A percentile compares a stretch with the other conserved stretches of the same genome.
Evolutionary conservation across 2,888 invertebrate species (phyloP).

Genomic region (Parthenolecanium corni): DNA sequence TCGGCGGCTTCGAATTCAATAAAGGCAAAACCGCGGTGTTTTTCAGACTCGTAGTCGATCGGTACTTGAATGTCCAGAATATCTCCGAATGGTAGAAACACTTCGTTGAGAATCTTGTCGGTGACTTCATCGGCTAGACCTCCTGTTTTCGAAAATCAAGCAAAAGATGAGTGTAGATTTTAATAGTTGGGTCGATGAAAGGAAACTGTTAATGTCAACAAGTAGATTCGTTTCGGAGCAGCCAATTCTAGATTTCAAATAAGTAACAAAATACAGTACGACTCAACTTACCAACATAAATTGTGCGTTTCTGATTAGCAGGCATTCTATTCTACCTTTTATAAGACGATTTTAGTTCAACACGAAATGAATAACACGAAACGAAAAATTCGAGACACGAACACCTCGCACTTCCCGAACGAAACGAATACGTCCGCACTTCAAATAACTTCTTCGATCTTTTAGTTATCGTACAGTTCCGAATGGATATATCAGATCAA

Average conservation of each 20-base stretch:
- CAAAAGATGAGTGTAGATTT: not conserved
- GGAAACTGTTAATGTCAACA: not conserved
- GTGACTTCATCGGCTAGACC: slow-evolving; percentile 90
- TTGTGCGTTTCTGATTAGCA: slow-evolving; percentile 2
- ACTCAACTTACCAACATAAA: slow-evolving; percentile 19
- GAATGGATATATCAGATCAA: no score
- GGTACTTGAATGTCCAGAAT: slow-evolving; percentile 96
- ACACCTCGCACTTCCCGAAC: no score
- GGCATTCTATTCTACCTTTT: not conserved
- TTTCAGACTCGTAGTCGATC: slow-evolving; percentile 92
- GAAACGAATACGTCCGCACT: no score
- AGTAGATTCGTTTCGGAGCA: not conserved
- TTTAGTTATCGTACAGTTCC: no score
- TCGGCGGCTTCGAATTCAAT: slow-evolving; percentile 95
- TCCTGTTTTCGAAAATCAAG: slow-evolving; percentile 39
- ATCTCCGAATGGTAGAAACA: slow-evolving; percentile 97
- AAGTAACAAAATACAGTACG: not conserved
- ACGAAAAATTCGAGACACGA: no score
- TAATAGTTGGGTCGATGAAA: no score
- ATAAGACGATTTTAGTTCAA: no score
- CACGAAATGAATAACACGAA: no score
- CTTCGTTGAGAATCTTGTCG: slow-evolving; percentile 87
- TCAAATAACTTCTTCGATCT: no score
- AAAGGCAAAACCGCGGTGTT: slow-evolving; percentile 97
- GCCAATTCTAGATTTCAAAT: not conserved